Conservation (phyloP, 2,888 invertebrate species). For the Limnephilus lunatus region DNA sequence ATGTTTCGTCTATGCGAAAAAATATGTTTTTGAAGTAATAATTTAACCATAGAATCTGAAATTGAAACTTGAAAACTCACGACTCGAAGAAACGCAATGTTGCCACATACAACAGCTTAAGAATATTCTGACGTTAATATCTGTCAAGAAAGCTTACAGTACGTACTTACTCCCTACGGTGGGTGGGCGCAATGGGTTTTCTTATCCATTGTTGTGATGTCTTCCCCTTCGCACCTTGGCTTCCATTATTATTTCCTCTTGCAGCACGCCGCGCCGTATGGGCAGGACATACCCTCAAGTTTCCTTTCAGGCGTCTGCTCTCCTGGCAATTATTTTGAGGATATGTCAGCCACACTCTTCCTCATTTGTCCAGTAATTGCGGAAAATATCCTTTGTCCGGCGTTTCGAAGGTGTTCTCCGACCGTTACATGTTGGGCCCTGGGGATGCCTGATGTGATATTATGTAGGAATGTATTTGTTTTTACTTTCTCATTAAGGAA, state of each 20-base stretch:
- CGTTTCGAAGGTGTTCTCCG: not conserved
- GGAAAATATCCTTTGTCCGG: constrained; percentile 56
- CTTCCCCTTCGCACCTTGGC: constrained; percentile 44
- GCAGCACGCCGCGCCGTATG: not conserved
- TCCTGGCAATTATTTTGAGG: constrained; percentile 56
- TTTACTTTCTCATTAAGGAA: not conserved
- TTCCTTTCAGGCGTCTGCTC: constrained; percentile 25
- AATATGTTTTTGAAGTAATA: too few species aligned
- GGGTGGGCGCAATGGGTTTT: not conserved
- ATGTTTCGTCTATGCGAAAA: too few species aligned
- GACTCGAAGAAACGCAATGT: not conserved
- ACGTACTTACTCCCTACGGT: not conserved
- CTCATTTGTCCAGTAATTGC: constrained; percentile 57
- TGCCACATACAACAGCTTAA: not conserved
- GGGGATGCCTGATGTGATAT: not conserved
- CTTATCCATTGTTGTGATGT: constrained; percentile 36
- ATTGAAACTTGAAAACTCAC: not conserved
- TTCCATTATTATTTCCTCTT: constrained; percentile 33
- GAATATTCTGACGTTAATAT: not conserved
- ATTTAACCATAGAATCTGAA: too few species aligned
- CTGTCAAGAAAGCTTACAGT: constrained; percentile 23
- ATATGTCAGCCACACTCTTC: constrained; percentile 54
- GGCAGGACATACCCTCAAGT: constrained; percentile 5
- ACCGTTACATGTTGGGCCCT: not conserved
- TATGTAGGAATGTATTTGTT: not conserved